Conservation (phyloP, 2,888 invertebrate genomes). For the Ophion ventricosus region DNA sequence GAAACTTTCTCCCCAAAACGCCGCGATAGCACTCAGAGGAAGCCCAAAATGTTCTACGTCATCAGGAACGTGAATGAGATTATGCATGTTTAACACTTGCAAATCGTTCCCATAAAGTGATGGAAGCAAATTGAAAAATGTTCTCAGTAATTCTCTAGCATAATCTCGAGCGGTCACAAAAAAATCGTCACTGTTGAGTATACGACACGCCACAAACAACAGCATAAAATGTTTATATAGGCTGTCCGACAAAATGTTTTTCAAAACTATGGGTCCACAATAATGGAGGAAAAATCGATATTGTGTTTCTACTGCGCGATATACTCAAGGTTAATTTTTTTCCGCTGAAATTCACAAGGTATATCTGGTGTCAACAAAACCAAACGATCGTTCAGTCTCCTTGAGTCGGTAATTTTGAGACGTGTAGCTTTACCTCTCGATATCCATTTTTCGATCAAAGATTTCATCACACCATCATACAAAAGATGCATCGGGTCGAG, state of each 20-base stretch:
- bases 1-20: slow-evolving; percentile 63
- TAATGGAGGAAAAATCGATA: slow-evolving; percentile 68
- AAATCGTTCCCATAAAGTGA: slow-evolving; percentile 49
- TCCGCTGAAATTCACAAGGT: slow-evolving; percentile 68
- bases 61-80: slow-evolving; percentile 60
- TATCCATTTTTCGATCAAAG: slow-evolving; percentile 45
- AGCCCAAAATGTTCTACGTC: slow-evolving; percentile 41
- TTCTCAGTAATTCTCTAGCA: slow-evolving; percentile 46
- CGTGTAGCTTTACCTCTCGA: slow-evolving; percentile 24
- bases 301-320: slow-evolving; percentile 69
- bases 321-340: slow-evolving; percentile 61
- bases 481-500: slow-evolving; percentile 70
- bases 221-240: slow-evolving; percentile 64
- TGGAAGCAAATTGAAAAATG: slow-evolving; percentile 55
- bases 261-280: slow-evolving; percentile 48
- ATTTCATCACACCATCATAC: slow-evolving; percentile 57
- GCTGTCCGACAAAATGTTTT: slow-evolving; percentile 51
- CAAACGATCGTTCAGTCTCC: slow-evolving; percentile 38
- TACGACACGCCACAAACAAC: slow-evolving; percentile 61
- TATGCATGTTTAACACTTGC: slow-evolving; percentile 63
- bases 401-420: slow-evolving; percentile 13
- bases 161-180: slow-evolving; percentile 40
- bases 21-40: slow-evolving; percentile 51
- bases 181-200: slow-evolving; percentile 53
- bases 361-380: slow-evolving; percentile 56